A percentile compares a stretch with the other conserved stretches of the same genome.
Conservation (phyloP, 1,140 invertebrate species). For the Leptinotarsa defecta region DNA sequence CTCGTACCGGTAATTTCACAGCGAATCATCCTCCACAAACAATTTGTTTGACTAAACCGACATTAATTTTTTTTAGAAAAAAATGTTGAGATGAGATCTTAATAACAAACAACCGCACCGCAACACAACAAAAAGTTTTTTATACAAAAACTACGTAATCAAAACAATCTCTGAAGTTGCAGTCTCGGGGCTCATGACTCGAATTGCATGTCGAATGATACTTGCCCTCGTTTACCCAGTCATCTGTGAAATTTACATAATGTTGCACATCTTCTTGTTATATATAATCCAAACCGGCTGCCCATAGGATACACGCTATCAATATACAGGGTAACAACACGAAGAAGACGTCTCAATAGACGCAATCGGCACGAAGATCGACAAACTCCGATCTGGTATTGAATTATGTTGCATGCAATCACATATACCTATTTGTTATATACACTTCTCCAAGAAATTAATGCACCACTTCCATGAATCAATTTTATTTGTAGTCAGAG, state of each 20-base stretch:
- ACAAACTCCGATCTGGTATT: not conserved
- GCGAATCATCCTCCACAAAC: too few relatives aligned
- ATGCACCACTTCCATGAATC: too few relatives aligned
- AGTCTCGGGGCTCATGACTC: not conserved
- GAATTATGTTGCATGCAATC: not conserved
- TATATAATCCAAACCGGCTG: not conserved
- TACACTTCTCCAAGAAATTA: too few relatives aligned
- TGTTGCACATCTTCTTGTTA: not conserved
- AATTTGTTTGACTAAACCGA: too few relatives aligned
- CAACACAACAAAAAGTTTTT: not conserved
- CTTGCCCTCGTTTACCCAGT: not conserved
- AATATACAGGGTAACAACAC: not conserved
- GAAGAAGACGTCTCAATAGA: conserved; percentile 2
- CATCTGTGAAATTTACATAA: conserved; percentile 8
- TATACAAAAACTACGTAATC: not conserved
- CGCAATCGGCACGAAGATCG: not conserved
- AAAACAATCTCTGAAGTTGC: not conserved
- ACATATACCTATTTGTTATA: not conserved
- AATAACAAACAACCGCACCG: not conserved
- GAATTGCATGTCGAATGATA: not conserved
- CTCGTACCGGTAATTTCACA: too few relatives aligned
- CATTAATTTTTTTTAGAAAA: too few relatives aligned
- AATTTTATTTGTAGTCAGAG: too few relatives aligned
- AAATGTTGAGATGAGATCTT: too few relatives aligned
- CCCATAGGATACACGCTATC: not conserved